Evolutionary conservation across 2,113 vertebrate species (phyloP), one percentile per base, ranked within the genome.

Genomic region (Gobio gobio): DNA sequence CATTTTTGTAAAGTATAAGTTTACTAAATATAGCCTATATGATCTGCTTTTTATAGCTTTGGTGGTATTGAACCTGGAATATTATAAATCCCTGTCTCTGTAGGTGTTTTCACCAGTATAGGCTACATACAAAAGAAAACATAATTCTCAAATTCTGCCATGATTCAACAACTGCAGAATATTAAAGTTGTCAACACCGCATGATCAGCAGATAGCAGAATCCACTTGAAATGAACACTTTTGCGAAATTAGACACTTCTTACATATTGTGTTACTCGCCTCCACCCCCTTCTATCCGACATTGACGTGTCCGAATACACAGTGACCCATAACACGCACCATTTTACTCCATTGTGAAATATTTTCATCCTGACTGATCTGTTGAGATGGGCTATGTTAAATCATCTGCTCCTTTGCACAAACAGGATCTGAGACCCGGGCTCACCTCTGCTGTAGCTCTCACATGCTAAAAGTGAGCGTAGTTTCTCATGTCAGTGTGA

Each of bases 311-410:
- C 40, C 5, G 16, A 22, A 29, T 61, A 63, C 56, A 61, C 16
- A 26, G 54, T 26, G 61, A 58, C 74, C 14, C 49, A 29, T 66
- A 16, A 56, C 29, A 68, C 5, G 3, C 29, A 51, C 70, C 43
- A 68, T 72, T 79, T 61, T 73, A 85, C 79, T 72, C 20, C 45
- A 56, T 29, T 70, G 33, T 18, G 36, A 59, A 81, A 79, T 61
- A 70, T 49, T 59, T 78, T 78, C 36, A 26, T 79, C 33, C 22
- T 49, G 13, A 47, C 14, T 51, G 36, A 36, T 36, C 36, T 33
- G 36, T 58, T 74, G 51, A 58, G 22, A 33, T 22, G 29, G 5
- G n/a, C 26, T 47, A 18, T 83, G 51, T 24, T 78, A 45, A 77
- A 64, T 84, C 59, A 66, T 66, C 58, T 49, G 43, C 72, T 29